Evolutionary conservation across 2,888 invertebrate species (phyloP), one percentile per base, ranked within the genome.

Genomic region (Metacarcinus magister): DNA sequence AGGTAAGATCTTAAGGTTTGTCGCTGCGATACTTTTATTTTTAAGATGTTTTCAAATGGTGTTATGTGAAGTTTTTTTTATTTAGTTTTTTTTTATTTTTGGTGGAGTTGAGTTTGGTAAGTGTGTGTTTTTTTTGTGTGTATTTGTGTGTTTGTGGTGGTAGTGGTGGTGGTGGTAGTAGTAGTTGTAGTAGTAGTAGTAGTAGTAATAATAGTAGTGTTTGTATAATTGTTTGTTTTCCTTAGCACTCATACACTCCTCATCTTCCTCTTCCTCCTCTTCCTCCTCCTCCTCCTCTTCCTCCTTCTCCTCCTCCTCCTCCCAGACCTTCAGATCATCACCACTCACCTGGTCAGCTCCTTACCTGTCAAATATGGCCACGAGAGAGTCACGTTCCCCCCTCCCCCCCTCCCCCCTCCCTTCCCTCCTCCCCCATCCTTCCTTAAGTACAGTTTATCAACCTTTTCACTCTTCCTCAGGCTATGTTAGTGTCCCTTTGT

Each of bases 361-460:
- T 67, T 32, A 82, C 82, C 82, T 82, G 82, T 82, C 82, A 82
- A 82, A 82, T 82, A 82, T 82, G 82, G 82, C 82, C 82, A 32
- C 32, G 2, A 32, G 82, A 82, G 28, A 82, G 82, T 82, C 82
- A 82, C 82, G 82, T 28, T 82, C 82, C 5, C 10, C 28, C 82
- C 82, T 5, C 13, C 32, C 32, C 82, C 32, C n/a, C 19, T 5
- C n/a, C 23, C n/a, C 67, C 67, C 23, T 23, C 67, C 67, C 67
- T 67, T 23, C 23, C 67, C n/a, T 23, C 67, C 67, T 5, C 2
- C 1, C 23, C 19, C 5, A 5, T 4, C 67, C 19, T 5, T 16
- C 67, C 67, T 16, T 67, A 5, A 23, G 10, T 7, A 82, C 10
- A 82, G 82, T 82, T 82, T 82, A 82, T 82, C 82, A 82, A 82